Evolutionary conservation across 2,797 vertebrate species (phyloP).

Genomic region (Silurus lanzhouensis): DNA sequence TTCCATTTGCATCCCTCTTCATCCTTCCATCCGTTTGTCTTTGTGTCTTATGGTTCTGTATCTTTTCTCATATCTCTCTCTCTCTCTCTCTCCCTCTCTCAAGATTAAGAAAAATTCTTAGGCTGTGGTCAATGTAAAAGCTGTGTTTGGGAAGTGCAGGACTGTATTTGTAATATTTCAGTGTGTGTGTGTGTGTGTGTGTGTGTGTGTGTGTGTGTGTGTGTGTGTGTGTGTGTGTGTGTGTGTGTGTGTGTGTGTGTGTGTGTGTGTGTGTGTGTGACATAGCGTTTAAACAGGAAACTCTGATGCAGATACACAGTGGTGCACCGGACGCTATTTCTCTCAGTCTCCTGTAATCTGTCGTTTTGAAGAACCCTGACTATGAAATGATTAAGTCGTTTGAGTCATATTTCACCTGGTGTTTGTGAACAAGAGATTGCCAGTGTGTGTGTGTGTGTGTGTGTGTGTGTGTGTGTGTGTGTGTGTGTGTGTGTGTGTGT

Average conservation of each 20-base stretch:
- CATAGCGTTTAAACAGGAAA: slow-evolving; percentile 51
- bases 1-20: not conserved
- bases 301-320: slow-evolving; percentile 41
- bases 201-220: not conserved
- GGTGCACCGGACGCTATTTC: slow-evolving; percentile 1
- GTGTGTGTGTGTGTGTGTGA: not conserved
- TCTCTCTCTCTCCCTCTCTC: not conserved
- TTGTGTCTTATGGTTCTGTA: not conserved
- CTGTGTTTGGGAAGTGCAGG: slow-evolving; percentile 28
- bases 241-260: not conserved
- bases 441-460: slow-evolving; percentile 8
- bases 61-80: not conserved
- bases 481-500: slow-evolving; percentile 9
- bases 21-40: not conserved
- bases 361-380: slow-evolving; percentile 47
- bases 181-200: not conserved
- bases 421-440: slow-evolving; percentile 11
- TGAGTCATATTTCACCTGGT: slow-evolving; percentile 13
- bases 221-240: slow-evolving; percentile 27
- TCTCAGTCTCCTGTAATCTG: not conserved
- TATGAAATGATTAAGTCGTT: slow-evolving; percentile 23
- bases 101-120: not conserved
- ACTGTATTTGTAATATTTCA: slow-evolving; percentile 55
- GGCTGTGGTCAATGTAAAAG: slow-evolving; percentile 26
- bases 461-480: slow-evolving; percentile 4